Evolutionary conservation across 2,797 vertebrate genomes (phyloP).

Genomic region (Phyllotis vaccarum): DNA sequence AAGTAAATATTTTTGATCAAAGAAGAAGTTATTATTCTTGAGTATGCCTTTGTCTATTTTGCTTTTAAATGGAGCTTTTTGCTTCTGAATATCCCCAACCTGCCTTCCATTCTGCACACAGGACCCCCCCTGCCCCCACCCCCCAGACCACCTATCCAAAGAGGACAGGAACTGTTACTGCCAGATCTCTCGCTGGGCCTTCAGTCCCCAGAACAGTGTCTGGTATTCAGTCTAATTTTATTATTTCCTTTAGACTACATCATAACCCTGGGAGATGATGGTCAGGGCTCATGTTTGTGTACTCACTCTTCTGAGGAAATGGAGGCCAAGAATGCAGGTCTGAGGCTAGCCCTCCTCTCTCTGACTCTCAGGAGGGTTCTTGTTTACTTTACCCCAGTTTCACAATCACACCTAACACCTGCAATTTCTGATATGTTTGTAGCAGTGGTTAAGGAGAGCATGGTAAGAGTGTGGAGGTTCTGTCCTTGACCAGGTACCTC

Average conservation of each 20-base stretch:
- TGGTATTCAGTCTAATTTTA: neutral
- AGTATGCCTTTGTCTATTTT: neutral
- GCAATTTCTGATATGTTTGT: neutral
- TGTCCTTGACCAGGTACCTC: neutral
- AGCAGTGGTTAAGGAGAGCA: neutral
- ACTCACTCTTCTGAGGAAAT: neutral
- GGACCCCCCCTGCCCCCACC: accelerated
- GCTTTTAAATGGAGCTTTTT: neutral
- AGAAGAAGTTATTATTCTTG: neutral
- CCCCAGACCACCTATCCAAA: neutral
- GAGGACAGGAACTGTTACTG: neutral
- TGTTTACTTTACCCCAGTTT: neutral
- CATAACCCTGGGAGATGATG: too few species aligned
- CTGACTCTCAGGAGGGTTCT: neutral
- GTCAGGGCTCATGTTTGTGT: neutral
- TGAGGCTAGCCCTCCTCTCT: neutral
- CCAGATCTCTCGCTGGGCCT: neutral
- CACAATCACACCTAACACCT: neutral
- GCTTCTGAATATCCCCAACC: accelerated
- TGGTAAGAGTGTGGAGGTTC: neutral
- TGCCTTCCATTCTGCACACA: neutral
- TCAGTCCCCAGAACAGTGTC: neutral
- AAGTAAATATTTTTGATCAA: neutral
- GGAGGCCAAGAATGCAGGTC: neutral
- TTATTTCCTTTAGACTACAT: neutral